A percentile compares a stretch with the other conserved stretches of the same genome.
Evolutionary conservation across 2,113 vertebrate species (phyloP).

Genomic region (Naja naja): DNA sequence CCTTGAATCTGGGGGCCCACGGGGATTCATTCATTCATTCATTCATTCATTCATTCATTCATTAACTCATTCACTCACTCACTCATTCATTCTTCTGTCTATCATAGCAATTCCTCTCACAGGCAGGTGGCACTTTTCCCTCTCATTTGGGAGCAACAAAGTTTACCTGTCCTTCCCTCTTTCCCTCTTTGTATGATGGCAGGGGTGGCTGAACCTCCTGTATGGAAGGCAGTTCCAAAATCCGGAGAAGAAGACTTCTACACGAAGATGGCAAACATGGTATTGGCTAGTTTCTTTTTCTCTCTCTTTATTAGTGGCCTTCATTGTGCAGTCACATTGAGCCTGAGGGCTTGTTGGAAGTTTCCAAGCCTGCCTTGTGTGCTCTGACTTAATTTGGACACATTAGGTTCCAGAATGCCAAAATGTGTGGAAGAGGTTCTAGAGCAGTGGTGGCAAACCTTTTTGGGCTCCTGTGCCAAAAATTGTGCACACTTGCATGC

Average conservation of each 20-base stretch:
- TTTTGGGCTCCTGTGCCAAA: too few species aligned
- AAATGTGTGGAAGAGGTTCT: background rate
- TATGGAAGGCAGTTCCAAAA: conserved; percentile 62
- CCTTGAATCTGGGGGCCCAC: background rate
- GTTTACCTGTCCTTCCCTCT: background rate
- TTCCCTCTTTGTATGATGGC: background rate
- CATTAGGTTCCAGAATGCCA: background rate
- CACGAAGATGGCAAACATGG: conserved; percentile 80
- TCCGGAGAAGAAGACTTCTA: conserved; percentile 80
- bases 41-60: too few species aligned
- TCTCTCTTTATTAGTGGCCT: too few species aligned
- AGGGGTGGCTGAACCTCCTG: conserved; percentile 57
- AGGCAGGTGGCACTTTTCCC: background rate
- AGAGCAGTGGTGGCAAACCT: too few species aligned
- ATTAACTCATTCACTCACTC: too few species aligned
- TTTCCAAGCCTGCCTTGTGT: background rate
- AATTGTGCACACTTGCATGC: too few species aligned
- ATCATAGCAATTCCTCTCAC: background rate
- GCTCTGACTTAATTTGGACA: background rate
- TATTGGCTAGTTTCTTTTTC: conserved; percentile 48
- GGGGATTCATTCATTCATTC: too few species aligned
- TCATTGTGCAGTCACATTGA: background rate
- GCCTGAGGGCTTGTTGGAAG: background rate
- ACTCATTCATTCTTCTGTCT: background rate
- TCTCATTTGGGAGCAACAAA: rapidly evolving